phyloP scores from a whole-genome alignment of 2,888 invertebrate species.

The Laothoe populi region DNA sequence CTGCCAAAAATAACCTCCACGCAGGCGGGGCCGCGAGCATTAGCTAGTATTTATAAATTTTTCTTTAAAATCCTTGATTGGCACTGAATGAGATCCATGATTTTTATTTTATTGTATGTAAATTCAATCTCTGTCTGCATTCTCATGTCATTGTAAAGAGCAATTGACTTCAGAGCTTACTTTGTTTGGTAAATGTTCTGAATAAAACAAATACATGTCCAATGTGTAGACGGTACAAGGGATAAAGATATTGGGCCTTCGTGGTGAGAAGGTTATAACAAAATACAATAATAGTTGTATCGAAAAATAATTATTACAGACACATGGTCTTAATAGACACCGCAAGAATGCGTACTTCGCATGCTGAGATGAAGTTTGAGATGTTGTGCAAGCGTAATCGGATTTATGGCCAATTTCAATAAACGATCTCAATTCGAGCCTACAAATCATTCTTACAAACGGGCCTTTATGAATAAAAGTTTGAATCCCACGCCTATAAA shows the following conservation, averaged over 20 bases:
- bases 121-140: constrained; percentile 11
- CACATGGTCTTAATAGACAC: too few species aligned
- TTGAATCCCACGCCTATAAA: too few species aligned
- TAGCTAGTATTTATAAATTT: too few species aligned
- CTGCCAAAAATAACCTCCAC: not conserved
- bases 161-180: constrained; percentile 13
- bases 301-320: not conserved
- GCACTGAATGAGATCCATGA: not conserved
- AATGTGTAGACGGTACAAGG: not conserved
- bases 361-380: too few species aligned
- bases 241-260: not conserved
- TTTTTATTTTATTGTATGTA: constrained; percentile 22
- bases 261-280: not conserved
- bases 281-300: not conserved
- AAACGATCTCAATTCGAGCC: too few species aligned
- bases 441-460: too few species aligned
- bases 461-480: too few species aligned
- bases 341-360: too few species aligned
- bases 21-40: too few species aligned
- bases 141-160: constrained; percentile 26
- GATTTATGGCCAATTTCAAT: too few species aligned
- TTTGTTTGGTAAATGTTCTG: not conserved
- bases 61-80: not conserved
- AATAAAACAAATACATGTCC: not conserved
- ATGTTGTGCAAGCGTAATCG: too few species aligned